phyloP scores from a whole-genome alignment of 2,888 invertebrate genomes.

The Archaeoteleia sp. region DNA sequence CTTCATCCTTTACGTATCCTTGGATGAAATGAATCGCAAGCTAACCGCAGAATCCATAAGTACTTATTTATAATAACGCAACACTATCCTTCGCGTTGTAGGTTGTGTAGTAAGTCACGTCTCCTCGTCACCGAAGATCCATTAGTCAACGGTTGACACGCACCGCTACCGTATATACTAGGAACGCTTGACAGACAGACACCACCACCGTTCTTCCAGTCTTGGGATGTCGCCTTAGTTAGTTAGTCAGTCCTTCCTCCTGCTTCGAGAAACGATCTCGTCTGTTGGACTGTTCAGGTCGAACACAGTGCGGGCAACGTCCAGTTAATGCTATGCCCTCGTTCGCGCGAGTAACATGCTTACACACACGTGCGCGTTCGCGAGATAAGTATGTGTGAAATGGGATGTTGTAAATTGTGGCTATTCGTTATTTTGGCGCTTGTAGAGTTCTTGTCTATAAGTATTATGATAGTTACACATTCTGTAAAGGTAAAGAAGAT shows the following conservation, averaged over 20 bases:
- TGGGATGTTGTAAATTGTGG: constrained; percentile 31
- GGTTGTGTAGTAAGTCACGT: constrained; percentile 43
- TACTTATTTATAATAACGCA: constrained; percentile 42
- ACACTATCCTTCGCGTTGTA: constrained; percentile 8
- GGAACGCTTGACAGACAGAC: constrained; percentile 39
- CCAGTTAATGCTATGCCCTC: constrained; percentile 53
- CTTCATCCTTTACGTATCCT: no score
- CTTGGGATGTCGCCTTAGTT: constrained; percentile 43
- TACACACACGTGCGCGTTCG: constrained; percentile 11
- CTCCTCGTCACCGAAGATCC: constrained; percentile 43
- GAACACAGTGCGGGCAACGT: constrained; percentile 47
- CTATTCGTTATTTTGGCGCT: constrained; percentile 45
- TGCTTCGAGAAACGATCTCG: constrained; percentile 46
- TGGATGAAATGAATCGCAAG: constrained; percentile 15
- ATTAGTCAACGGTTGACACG: constrained; percentile 54
- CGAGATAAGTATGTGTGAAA: constrained; percentile 18
- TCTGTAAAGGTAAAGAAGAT: no score
- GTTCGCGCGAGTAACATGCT: constrained; percentile 42
- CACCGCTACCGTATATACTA: constrained; percentile 47
- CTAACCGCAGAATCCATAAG: constrained; percentile 13
- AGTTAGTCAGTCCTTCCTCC: constrained; percentile 37
- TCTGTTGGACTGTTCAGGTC: constrained; percentile 27
- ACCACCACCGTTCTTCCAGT: constrained; percentile 16
- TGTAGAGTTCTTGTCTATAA: constrained; percentile 16
- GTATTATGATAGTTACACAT: constrained; percentile 23